Evolutionary conservation across 2,888 invertebrate genomes (phyloP).

Genomic region (Lasioglossum zephyrum): DNA sequence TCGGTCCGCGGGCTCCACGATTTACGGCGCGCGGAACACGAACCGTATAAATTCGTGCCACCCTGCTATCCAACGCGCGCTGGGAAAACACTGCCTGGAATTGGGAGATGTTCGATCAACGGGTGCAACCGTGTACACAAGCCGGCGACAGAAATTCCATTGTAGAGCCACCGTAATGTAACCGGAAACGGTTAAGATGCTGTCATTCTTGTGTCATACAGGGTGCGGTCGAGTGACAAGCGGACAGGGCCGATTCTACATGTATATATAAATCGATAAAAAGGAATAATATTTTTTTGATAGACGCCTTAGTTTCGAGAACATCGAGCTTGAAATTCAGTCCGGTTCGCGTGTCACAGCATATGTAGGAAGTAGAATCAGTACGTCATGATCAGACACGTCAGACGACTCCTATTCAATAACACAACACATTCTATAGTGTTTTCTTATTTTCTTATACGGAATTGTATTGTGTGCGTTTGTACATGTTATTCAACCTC

Average conservation of each 20-base stretch:
- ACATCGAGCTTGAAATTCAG: neutral
- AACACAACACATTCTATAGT: too few species aligned
- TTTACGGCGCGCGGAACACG: neutral
- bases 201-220: neutral
- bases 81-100: slow-evolving; percentile 6
- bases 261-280: neutral
- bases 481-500: too few species aligned
- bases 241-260: neutral
- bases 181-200: neutral
- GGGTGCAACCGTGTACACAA: slow-evolving; percentile 8
- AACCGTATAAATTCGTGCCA: slow-evolving; percentile 7
- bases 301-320: neutral
- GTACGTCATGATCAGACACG: too few species aligned
- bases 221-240: too few species aligned
- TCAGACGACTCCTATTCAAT: too few species aligned
- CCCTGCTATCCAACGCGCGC: neutral
- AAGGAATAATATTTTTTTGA: neutral
- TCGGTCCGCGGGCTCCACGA: neutral
- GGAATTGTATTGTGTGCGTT: too few species aligned
- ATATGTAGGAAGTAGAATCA: neutral
- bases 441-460: too few species aligned
- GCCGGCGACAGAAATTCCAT: slow-evolving; percentile 2
- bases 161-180: neutral
- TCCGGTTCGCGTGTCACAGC: too few species aligned
- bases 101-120: slow-evolving; percentile 6